Evolutionary conservation across 1,140 invertebrate species (phyloP).

Genomic region (Linepithema humile): DNA sequence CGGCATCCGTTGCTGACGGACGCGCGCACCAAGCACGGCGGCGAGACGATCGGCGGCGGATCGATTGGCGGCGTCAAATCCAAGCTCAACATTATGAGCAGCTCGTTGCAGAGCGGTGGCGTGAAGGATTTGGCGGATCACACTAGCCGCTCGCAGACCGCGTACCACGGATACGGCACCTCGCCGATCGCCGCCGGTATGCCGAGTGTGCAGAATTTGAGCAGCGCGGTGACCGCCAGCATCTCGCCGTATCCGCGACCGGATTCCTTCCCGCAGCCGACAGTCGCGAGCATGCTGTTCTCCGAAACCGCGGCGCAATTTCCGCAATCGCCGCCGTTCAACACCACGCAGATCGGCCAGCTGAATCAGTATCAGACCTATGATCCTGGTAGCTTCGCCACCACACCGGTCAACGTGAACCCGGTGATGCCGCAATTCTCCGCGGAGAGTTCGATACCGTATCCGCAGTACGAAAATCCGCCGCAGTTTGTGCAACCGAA

Average conservation of each 20-base stretch:
- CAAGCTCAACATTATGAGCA: constrained; percentile 56
- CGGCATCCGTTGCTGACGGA: constrained; percentile 76
- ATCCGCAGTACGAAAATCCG: constrained; percentile 75
- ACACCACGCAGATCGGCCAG: constrained; percentile 69
- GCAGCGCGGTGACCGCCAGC: constrained; percentile 68
- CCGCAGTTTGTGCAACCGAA: constrained; percentile 74
- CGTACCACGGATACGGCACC: constrained; percentile 70
- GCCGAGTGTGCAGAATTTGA: constrained; percentile 66
- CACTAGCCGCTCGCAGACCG: constrained; percentile 42
- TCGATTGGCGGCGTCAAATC: constrained; percentile 54
- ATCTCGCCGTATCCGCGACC: constrained; percentile 73
- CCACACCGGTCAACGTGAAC: constrained; percentile 73
- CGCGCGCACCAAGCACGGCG: constrained; percentile 67
- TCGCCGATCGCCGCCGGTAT: constrained; percentile 64
- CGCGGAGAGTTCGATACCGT: constrained; percentile 72
- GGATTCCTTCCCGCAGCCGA: constrained; percentile 72
- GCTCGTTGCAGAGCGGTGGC: constrained; percentile 43
- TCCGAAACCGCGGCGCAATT: constrained; percentile 73
- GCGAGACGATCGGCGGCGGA: constrained; percentile 39
- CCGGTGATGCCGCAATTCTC: constrained; percentile 76
- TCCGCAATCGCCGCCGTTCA: constrained; percentile 73
- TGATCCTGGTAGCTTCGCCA: constrained; percentile 72
- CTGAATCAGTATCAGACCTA: constrained; percentile 77
- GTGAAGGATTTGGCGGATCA: constrained; percentile 68
- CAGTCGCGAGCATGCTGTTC: constrained; percentile 72